A percentile compares a stretch with the other conserved stretches of the same genome.
phyloP scores from a whole-genome alignment of 2,113 vertebrate species.

The Melanotaenia duboulayi region DNA sequence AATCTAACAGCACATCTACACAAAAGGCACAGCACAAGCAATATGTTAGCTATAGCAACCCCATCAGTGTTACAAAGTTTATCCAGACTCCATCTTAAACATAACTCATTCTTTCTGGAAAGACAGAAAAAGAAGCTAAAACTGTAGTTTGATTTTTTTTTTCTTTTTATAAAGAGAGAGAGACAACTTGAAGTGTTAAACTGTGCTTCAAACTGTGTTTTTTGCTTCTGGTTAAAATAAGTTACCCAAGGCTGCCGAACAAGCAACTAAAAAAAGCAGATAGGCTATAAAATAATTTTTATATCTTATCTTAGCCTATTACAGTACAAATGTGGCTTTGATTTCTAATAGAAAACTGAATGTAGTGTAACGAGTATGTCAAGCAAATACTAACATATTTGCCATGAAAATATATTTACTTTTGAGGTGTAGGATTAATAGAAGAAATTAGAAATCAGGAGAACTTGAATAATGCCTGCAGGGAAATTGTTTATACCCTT shows the following conservation, averaged over 20 bases:
- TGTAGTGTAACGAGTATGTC: neutral
- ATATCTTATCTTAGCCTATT: too few species aligned
- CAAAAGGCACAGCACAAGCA: neutral
- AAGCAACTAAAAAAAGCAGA: neutral
- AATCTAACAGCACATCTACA: neutral
- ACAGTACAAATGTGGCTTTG: too few species aligned
- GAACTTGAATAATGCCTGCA: neutral
- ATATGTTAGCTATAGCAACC: neutral
- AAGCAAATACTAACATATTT: neutral
- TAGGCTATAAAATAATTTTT: neutral
- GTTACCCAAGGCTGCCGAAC: neutral
- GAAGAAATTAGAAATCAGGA: neutral
- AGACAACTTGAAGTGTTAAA: neutral
- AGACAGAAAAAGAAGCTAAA: neutral
- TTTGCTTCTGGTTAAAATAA: neutral
- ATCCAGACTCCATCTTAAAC: neutral
- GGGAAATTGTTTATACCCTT: neutral
- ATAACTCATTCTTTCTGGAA: neutral
- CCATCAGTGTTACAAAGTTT: neutral
- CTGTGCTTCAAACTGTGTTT: neutral
- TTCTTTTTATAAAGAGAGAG: neutral
- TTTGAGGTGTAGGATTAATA: neutral
- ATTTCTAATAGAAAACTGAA: neutral
- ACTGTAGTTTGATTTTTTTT: too few species aligned
- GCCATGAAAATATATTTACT: neutral